A percentile compares a stretch with the other conserved stretches of the same genome.
Conservation (phyloP, 2,888 invertebrate species). For the Agrochola circellaris region DNA sequence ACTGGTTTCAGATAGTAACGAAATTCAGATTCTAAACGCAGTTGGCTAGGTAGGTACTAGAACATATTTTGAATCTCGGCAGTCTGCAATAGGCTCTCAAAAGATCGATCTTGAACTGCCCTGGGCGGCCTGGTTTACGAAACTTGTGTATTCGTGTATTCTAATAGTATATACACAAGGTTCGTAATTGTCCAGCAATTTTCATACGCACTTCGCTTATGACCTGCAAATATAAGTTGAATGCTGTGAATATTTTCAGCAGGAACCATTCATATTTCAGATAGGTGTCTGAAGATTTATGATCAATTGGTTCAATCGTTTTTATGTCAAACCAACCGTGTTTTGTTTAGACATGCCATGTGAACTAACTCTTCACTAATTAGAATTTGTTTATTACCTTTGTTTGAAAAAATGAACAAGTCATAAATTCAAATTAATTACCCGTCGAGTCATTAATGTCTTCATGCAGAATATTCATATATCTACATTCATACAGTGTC, state of each 20-base stretch:
- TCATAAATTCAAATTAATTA: conserved; percentile 38
- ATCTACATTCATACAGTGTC: conserved; percentile 12
- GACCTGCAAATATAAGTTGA: neutral
- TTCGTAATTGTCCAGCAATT: neutral
- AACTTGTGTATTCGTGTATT: too few relatives aligned
- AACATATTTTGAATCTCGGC: neutral
- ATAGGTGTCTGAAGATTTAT: neutral
- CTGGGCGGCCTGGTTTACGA: too few relatives aligned
- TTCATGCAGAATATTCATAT: conserved; percentile 23
- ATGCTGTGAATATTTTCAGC: neutral
- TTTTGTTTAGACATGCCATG: neutral
- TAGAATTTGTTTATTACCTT: conserved; percentile 9
- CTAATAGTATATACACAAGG: neutral
- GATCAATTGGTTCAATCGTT: neutral
- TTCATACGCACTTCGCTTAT: neutral
- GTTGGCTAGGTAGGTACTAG: neutral
- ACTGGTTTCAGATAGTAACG: neutral
- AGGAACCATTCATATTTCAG: neutral
- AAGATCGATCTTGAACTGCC: neutral
- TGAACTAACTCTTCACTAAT: conserved; percentile 1
- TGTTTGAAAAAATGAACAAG: conserved; percentile 5
- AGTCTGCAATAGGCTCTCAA: neutral
- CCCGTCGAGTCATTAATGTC: conserved; percentile 31
- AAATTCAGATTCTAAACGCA: neutral
- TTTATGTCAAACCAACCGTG: neutral